Conservation (phyloP, 2,888 invertebrate genomes). For the Brassicogethes aeneus region DNA sequence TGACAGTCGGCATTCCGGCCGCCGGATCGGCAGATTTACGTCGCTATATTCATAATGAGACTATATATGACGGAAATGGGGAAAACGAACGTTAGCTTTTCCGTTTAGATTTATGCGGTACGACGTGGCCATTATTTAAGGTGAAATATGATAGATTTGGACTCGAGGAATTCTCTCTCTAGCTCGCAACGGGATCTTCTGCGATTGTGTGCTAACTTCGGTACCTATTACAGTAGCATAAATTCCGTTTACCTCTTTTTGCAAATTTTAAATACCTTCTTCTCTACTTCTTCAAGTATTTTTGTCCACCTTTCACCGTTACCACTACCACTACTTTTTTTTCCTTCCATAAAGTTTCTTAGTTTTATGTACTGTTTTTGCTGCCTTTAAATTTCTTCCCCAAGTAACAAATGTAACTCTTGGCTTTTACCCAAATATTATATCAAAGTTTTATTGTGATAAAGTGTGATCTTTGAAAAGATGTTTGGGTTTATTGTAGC, state of each 20-base stretch:
- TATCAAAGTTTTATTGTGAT: no score
- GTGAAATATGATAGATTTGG: slow-evolving; percentile 18
- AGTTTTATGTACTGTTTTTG: no score
- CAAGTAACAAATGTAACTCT: no score
- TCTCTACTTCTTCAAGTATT: no score
- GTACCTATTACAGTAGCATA: not conserved
- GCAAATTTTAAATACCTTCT: no score
- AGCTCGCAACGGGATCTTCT: not conserved
- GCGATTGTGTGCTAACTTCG: not conserved
- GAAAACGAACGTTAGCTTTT: not conserved
- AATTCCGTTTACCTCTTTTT: not conserved
- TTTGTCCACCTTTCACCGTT: no score
- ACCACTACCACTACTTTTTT: no score
- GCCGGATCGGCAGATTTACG: slow-evolving; percentile 28
- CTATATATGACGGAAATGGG: slow-evolving; percentile 13
- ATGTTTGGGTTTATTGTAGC: no score
- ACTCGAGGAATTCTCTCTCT: not conserved
- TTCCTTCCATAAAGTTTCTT: no score
- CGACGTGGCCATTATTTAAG: slow-evolving; percentile 4
- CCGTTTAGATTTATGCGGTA: not conserved
- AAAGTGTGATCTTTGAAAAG: no score
- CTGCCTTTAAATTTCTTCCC: no score
- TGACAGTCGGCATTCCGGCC: slow-evolving; percentile 11
- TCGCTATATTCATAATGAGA: slow-evolving; percentile 30
- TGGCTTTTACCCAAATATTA: no score